phyloP scores from a whole-genome alignment of 2,797 vertebrate species.

The Hyperoplus immaculatus region DNA sequence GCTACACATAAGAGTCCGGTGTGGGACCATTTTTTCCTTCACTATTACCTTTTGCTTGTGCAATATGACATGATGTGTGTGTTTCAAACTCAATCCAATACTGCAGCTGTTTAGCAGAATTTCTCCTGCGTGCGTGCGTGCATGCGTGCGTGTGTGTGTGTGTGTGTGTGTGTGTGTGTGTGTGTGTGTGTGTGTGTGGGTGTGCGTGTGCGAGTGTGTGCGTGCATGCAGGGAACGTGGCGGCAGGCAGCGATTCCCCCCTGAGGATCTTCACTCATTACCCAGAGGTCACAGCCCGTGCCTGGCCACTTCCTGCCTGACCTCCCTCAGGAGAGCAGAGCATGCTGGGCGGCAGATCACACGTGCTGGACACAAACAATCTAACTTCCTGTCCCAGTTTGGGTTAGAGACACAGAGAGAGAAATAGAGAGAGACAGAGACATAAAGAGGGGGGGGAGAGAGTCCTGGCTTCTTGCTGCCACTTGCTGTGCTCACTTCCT shows the following conservation, averaged over 20 bases:
- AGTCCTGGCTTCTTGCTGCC: slow-evolving; percentile 73
- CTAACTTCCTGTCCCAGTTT: slow-evolving; percentile 78
- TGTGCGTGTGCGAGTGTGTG: slow-evolving; percentile 1
- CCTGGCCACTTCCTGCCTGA: slow-evolving; percentile 82
- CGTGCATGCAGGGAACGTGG: slow-evolving; percentile 48
- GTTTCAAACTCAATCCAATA: slow-evolving; percentile 14
- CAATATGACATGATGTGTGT: background rate
- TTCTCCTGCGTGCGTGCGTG: slow-evolving; percentile 10
- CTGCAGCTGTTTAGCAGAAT: slow-evolving; percentile 14
- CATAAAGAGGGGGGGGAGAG: slow-evolving; percentile 47
- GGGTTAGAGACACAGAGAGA: slow-evolving; percentile 36
- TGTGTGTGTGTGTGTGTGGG: slow-evolving; percentile 22
- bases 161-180: slow-evolving; percentile 19
- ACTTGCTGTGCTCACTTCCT: slow-evolving; percentile 81
- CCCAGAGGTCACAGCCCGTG: slow-evolving; percentile 82
- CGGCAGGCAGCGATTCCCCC: slow-evolving; percentile 61
- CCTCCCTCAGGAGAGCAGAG: slow-evolving; percentile 74
- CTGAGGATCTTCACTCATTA: slow-evolving; percentile 77
- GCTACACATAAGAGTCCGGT: no score
- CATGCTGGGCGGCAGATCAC: slow-evolving; percentile 79
- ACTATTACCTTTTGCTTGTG: background rate
- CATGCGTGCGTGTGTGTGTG: slow-evolving; percentile 7
- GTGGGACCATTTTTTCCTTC: no score
- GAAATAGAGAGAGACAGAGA: slow-evolving; percentile 23
- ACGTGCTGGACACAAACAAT: slow-evolving; percentile 81